Conservation (phyloP, 2,888 invertebrate species). For the Conistra vaccinii region DNA sequence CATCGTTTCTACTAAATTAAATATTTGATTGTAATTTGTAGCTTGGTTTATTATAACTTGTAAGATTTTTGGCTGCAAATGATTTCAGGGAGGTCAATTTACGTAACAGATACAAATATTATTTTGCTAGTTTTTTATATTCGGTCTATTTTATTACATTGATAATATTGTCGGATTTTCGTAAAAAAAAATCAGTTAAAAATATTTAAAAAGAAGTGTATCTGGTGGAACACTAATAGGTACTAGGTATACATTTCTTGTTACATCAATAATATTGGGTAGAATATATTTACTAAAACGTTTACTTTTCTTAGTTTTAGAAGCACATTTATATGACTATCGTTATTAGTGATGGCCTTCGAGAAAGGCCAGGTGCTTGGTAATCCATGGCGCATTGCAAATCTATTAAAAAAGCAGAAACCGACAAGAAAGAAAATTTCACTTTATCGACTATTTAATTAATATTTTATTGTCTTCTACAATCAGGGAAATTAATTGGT, state of each 20-base stretch:
- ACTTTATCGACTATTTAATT: neutral
- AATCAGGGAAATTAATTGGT: neutral
- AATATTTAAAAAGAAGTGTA: neutral
- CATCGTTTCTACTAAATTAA: neutral
- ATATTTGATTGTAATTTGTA: conserved; percentile 5
- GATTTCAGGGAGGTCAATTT: neutral
- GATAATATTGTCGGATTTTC: neutral
- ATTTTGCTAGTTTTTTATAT: neutral
- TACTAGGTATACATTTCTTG: neutral
- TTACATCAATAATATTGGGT: neutral
- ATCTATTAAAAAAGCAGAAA: neutral
- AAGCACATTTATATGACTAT: neutral
- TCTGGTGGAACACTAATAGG: neutral
- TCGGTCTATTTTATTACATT: neutral
- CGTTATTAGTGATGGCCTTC: neutral
- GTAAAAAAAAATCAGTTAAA: neutral
- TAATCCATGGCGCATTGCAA: neutral
- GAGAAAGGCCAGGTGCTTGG: neutral
- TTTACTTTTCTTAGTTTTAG: neutral
- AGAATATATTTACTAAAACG: neutral
- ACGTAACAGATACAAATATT: neutral
- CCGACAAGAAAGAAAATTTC: neutral
- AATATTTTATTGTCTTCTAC: neutral
- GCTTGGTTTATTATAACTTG: too few species aligned
- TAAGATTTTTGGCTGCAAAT: neutral